These are phyloP conservation scores for Lycophotia porphyrea DNA, from an alignment of 2,888 invertebrate species.

Conservation along the genomic window DNA sequence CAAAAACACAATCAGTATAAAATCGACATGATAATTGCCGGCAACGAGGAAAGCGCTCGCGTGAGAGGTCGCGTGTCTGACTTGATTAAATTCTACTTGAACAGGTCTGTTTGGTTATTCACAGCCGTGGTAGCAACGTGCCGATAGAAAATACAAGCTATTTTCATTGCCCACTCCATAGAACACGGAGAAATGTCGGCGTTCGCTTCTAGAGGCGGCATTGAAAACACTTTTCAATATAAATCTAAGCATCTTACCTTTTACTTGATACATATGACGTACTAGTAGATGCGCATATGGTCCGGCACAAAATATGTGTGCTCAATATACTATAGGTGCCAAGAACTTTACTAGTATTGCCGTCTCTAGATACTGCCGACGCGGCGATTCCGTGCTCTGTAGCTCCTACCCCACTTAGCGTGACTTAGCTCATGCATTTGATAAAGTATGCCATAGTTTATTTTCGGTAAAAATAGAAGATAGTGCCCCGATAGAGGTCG, in stretches of 20 bases:
- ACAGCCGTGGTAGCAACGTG: slow-evolving; percentile 66
- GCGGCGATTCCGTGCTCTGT: background rate
- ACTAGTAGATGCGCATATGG: background rate
- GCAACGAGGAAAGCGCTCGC: slow-evolving; percentile 68
- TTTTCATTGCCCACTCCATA: slow-evolving; percentile 57
- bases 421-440: slow-evolving; percentile 65
- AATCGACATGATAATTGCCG: slow-evolving; percentile 73
- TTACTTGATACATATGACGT: background rate
- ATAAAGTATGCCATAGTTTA: slow-evolving; percentile 46
- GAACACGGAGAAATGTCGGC: background rate
- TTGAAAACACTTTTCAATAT: background rate
- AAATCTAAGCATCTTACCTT: background rate
- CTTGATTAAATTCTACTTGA: slow-evolving; percentile 75
- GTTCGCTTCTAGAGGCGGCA: background rate
- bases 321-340: background rate
- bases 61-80: slow-evolving; percentile 73
- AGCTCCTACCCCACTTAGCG: slow-evolving; percentile 54
- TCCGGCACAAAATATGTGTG: background rate
- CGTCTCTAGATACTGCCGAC: background rate
- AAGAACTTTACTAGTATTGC: background rate
- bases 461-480: slow-evolving; percentile 44
- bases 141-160: slow-evolving; percentile 67
- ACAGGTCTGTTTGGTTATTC: slow-evolving; percentile 71
- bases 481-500: slow-evolving; percentile 29
- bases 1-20: slow-evolving; percentile 69